These are phyloP conservation scores for Poecilia latipinna DNA, from an alignment of 2,113 vertebrate genomes.

Conservation along the genomic window DNA sequence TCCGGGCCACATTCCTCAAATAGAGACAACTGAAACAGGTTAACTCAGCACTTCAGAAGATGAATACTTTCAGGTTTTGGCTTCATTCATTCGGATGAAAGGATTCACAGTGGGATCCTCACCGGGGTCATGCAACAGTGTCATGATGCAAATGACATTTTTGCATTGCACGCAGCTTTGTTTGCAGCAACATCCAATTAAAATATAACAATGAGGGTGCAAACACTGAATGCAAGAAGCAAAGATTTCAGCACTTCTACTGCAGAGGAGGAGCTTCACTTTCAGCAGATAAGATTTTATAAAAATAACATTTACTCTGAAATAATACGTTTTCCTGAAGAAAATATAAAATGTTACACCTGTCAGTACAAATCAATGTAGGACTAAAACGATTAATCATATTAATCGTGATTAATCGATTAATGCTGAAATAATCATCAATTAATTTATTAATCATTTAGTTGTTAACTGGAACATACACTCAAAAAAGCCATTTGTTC, in stretches of 20 bases:
- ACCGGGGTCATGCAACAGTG: constrained; percentile 16
- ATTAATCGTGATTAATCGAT: no score
- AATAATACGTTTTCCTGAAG: not conserved
- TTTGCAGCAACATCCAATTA: constrained; percentile 33
- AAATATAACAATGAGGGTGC: constrained; percentile 1
- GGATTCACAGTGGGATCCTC: not conserved
- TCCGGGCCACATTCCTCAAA: not conserved
- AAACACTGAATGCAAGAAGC: not conserved
- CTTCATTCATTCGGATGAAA: not conserved
- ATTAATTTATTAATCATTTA: no score
- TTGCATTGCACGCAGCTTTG: constrained; percentile 10
- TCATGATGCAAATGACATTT: constrained; percentile 24
- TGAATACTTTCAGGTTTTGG: not conserved
- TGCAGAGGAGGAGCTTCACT: not conserved
- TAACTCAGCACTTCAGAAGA: not conserved
- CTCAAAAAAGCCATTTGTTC: no score
- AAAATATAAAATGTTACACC: not conserved
- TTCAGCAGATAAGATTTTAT: not conserved
- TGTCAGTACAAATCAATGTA: not conserved
- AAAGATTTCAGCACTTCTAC: not conserved
- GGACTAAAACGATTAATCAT: no score
- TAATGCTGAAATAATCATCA: no score
- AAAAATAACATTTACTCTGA: not conserved
- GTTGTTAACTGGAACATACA: no score
- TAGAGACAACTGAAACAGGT: not conserved